Percentiles rank a stretch among this genome's conserved stretches.
These are phyloP conservation scores for Laterallus jamaicensis DNA, from an alignment of 2,113 vertebrate species.

Conservation along the genomic window DNA sequence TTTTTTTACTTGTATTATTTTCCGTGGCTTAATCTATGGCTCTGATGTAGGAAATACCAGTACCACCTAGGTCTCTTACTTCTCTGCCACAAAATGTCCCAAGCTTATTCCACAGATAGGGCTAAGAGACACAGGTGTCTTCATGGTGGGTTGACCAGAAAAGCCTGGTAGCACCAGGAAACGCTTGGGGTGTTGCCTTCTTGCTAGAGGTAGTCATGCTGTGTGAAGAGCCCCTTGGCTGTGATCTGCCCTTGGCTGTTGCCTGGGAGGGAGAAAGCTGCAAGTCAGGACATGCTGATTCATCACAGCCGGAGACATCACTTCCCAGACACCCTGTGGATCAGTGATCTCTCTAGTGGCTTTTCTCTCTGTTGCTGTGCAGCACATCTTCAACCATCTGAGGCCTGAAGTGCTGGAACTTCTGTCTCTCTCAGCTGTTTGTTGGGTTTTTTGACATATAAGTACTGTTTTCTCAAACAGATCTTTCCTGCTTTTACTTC, in stretches of 20 bases:
- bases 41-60: neutral
- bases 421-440: neutral
- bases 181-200: neutral
- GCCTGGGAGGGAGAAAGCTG: neutral
- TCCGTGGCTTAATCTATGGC: neutral
- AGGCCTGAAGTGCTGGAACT: neutral
- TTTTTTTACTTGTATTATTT: neutral
- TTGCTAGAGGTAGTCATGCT: neutral
- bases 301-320: accelerated
- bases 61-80: neutral
- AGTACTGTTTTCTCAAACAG: neutral
- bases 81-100: neutral
- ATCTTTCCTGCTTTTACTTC: neutral
- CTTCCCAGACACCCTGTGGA: accelerated
- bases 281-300: neutral
- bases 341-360: neutral
- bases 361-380: neutral
- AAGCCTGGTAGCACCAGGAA: neutral
- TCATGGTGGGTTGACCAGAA: no score
- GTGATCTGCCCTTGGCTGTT: neutral
- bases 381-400: neutral
- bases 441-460: neutral
- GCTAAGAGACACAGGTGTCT: neutral
- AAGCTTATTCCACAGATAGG: neutral
- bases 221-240: neutral